Conservation (phyloP, 1,140 invertebrate species). For the Drosophila pallidifrons region DNA sequence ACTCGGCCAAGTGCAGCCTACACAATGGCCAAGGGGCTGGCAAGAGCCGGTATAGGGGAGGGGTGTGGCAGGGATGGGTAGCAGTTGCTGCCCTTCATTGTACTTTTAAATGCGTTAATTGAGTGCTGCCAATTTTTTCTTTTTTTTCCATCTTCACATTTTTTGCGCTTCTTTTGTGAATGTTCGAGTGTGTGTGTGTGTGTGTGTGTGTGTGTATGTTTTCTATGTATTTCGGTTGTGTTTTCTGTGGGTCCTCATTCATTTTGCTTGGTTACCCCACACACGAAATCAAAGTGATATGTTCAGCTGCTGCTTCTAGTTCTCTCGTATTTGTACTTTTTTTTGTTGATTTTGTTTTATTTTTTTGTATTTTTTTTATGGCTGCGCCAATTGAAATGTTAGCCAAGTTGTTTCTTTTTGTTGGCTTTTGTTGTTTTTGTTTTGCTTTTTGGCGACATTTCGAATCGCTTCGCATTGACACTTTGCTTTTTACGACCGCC, state of each 20-base stretch:
- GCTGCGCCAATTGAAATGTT: conserved; percentile 72
- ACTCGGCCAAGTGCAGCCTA: conserved; percentile 42
- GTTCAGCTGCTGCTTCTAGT: conserved; percentile 27
- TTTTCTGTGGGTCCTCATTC: not conserved
- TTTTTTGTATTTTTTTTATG: conserved; percentile 46
- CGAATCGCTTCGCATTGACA: conserved; percentile 73
- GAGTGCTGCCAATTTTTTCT: conserved; percentile 71
- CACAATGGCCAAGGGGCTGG: conserved; percentile 21
- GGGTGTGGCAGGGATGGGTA: not conserved
- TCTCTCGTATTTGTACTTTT: not conserved
- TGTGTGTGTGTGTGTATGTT: conserved; percentile 9
- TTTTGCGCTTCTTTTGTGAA: conserved; percentile 28
- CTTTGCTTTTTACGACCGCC: conserved; percentile 71
- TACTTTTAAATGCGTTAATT: conserved; percentile 81
- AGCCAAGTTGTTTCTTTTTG: conserved; percentile 38
- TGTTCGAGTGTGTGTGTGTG: not conserved
- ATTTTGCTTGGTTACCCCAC: conserved; percentile 6
- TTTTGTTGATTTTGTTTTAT: conserved; percentile 8
- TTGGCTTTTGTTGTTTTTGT: conserved; percentile 21
- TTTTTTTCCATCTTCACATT: conserved; percentile 37
- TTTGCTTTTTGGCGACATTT: conserved; percentile 43
- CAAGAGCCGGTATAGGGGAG: not conserved
- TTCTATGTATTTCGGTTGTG: not conserved
- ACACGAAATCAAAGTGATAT: conserved; percentile 28
- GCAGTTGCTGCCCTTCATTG: conserved; percentile 48